phyloP scores from a whole-genome alignment of 2,888 invertebrate species.

The Deroplatys truncata region DNA sequence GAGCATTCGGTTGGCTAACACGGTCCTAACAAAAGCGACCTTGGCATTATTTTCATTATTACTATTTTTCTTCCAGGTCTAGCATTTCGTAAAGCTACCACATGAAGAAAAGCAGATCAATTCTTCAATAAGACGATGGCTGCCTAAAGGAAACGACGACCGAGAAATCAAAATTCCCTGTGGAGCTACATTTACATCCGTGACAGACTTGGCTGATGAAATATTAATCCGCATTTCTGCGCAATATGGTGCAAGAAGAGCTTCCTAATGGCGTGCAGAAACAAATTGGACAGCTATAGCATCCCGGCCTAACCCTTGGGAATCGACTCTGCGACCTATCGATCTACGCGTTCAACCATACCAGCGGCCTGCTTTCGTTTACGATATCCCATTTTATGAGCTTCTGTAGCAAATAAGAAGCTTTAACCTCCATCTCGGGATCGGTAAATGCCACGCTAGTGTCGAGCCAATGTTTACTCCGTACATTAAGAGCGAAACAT shows the following conservation, averaged over 20 bases:
- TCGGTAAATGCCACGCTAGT: neutral
- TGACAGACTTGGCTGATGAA: too few relatives aligned
- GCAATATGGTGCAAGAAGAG: neutral
- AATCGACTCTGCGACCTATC: neutral
- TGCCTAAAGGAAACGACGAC: too few relatives aligned
- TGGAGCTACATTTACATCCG: too few relatives aligned
- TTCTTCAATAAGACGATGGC: too few relatives aligned
- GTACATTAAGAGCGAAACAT: too few relatives aligned
- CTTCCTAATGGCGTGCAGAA: neutral
- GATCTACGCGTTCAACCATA: neutral
- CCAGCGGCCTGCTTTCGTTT: neutral
- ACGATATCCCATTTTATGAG: neutral
- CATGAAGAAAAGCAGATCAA: too few relatives aligned
- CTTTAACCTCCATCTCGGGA: neutral
- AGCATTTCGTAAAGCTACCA: too few relatives aligned
- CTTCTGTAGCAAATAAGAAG: neutral
- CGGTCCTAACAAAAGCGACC: too few relatives aligned
- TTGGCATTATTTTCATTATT: too few relatives aligned
- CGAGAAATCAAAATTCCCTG: too few relatives aligned
- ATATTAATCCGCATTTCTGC: neutral
- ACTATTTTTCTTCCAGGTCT: too few relatives aligned
- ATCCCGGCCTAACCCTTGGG: neutral
- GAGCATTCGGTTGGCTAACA: too few relatives aligned
- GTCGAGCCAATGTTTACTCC: neutral
- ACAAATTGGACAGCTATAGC: neutral